These are phyloP conservation scores for Ciconia stormi DNA, from an alignment of 2,113 vertebrate genomes.

Conservation along the genomic window DNA sequence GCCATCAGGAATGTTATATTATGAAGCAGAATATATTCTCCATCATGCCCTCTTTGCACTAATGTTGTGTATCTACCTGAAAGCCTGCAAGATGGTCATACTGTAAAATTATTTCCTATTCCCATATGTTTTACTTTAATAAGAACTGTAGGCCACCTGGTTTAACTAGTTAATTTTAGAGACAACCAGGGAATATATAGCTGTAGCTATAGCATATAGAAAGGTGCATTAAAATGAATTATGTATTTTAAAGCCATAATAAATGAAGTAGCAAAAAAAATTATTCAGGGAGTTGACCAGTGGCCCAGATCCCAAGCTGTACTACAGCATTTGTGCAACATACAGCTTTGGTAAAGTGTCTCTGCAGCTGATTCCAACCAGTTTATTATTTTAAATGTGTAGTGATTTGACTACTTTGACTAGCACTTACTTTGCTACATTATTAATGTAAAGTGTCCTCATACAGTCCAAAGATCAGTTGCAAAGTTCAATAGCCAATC, in stretches of 20 bases:
- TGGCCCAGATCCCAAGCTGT: neutral
- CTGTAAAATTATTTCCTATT: neutral
- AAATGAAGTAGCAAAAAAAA: neutral
- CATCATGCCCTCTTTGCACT: neutral
- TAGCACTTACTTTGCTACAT: neutral
- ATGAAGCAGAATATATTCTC: neutral
- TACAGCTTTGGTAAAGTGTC: neutral
- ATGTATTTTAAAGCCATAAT: neutral
- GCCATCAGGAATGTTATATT: neutral
- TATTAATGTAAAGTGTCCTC: neutral
- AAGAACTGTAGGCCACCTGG: neutral
- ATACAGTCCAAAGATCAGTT: neutral
- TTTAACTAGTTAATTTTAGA: slow-evolving; percentile 12
- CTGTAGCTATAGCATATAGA: neutral
- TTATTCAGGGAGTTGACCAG: neutral
- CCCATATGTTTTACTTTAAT: neutral
- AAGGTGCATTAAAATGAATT: neutral
- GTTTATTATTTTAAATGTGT: neutral
- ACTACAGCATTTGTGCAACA: neutral
- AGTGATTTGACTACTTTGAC: neutral
- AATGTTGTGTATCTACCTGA: neutral
- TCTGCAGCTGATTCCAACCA: neutral
- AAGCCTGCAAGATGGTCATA: neutral
- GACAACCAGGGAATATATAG: neutral
- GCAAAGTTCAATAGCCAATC: neutral